These are phyloP conservation scores for Poecile montanus DNA, from an alignment of 2,797 vertebrate species.

Conservation along the genomic window DNA sequence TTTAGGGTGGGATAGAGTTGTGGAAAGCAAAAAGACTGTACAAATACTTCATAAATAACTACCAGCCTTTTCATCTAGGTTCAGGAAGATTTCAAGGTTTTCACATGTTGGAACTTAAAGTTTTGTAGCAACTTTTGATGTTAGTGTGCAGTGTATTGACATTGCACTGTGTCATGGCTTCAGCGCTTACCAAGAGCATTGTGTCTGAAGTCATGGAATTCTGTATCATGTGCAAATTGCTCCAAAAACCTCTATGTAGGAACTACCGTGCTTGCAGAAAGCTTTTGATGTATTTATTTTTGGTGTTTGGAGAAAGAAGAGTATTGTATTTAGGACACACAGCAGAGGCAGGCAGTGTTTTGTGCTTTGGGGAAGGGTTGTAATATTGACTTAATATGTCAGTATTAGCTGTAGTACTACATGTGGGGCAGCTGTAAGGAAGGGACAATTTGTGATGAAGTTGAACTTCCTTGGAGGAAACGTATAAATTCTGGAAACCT, in stretches of 20 bases:
- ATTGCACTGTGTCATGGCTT: background rate
- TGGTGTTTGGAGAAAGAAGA: background rate
- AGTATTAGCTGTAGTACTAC: background rate
- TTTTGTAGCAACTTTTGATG: background rate
- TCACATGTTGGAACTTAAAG: background rate
- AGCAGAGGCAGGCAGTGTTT: background rate
- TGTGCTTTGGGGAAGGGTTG: background rate
- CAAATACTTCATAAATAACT: background rate
- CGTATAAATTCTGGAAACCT: background rate
- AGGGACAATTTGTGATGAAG: background rate
- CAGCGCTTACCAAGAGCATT: background rate
- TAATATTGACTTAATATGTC: background rate
- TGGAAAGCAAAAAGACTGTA: background rate
- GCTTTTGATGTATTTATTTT: background rate
- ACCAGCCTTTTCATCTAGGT: background rate
- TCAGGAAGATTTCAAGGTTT: background rate
- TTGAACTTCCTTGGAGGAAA: background rate
- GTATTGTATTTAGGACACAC: background rate
- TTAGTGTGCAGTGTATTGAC: background rate
- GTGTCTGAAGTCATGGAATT: background rate
- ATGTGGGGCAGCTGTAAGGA: background rate
- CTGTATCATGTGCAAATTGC: background rate
- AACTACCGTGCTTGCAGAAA: background rate
- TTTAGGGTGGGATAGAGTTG: background rate
- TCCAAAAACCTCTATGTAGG: background rate